phyloP scores from a whole-genome alignment of 2,888 invertebrate species.

The Luffia ferchaultella region DNA sequence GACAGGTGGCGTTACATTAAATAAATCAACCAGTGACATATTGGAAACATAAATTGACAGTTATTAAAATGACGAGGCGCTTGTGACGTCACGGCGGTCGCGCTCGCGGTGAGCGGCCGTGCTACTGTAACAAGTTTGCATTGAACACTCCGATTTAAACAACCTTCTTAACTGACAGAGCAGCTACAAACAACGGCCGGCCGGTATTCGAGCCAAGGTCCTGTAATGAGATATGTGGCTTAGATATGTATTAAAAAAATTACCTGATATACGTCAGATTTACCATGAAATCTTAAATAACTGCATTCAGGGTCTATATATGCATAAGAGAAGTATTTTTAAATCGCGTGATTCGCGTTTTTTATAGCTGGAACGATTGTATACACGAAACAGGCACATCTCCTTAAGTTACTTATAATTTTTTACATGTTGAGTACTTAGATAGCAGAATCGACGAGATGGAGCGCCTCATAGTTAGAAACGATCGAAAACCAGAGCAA shows the following conservation, averaged over 20 bases:
- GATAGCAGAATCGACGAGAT: too few species aligned
- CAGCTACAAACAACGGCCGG: slow-evolving; percentile 55
- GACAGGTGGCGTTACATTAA: too few species aligned
- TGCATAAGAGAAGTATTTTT: too few species aligned
- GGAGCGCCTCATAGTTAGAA: too few species aligned
- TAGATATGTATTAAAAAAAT: slow-evolving; percentile 46
- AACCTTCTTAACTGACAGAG: slow-evolving; percentile 63
- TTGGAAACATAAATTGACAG: background rate
- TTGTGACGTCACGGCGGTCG: background rate
- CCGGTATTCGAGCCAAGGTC: slow-evolving; percentile 62
- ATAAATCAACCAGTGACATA: background rate
- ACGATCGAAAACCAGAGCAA: too few species aligned
- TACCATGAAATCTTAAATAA: too few species aligned
- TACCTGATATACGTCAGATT: slow-evolving; percentile 20
- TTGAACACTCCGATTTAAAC: slow-evolving; percentile 41
- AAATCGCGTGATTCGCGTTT: too few species aligned
- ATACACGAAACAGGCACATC: too few species aligned
- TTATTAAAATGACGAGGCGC: background rate
- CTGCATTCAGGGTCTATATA: too few species aligned
- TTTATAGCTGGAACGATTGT: too few species aligned
- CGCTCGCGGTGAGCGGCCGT: background rate
- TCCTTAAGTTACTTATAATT: too few species aligned
- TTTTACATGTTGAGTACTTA: too few species aligned
- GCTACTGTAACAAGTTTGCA: slow-evolving; percentile 46
- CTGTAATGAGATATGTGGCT: slow-evolving; percentile 56